A percentile compares a stretch with the other conserved stretches of the same genome.
phyloP scores from a whole-genome alignment of 2,888 invertebrate genomes.

The Biston stratarius region DNA sequence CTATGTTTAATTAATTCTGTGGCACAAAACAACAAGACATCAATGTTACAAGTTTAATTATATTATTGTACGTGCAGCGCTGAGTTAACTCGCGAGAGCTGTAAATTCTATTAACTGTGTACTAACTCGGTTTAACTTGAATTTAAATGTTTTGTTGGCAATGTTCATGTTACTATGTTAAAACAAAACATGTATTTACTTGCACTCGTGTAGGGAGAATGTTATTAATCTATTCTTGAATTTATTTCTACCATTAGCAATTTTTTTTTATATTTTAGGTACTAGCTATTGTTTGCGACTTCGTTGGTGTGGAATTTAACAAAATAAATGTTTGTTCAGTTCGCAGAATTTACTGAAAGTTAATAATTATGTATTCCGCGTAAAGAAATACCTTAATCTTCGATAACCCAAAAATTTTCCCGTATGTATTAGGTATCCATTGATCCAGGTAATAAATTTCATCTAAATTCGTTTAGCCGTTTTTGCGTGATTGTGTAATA shows the following conservation, averaged over 20 bases:
- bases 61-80: conserved; percentile 26
- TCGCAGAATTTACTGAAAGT: too few species aligned
- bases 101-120: conserved; percentile 28
- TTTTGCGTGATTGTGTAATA: too few species aligned
- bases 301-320: too few species aligned
- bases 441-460: too few species aligned
- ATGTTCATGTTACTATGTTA: conserved; percentile 10
- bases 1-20: conserved; percentile 17
- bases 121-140: conserved; percentile 23
- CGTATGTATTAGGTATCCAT: too few species aligned
- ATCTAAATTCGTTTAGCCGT: too few species aligned
- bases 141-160: conserved; percentile 21
- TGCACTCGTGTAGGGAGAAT: neutral
- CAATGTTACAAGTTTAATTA: conserved; percentile 32
- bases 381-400: too few species aligned
- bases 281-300: neutral
- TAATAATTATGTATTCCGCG: too few species aligned
- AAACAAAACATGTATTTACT: neutral
- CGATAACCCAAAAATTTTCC: too few species aligned
- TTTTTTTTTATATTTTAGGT: neutral
- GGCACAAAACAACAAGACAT: conserved; percentile 8
- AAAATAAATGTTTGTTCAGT: too few species aligned
- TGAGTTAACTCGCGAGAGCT: conserved; percentile 12
- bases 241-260: too few species aligned
- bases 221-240: neutral